Evolutionary conservation across 1,140 invertebrate species (phyloP), one percentile per base, ranked within the genome.

Genomic region (Vollenhovia emeryi): DNA sequence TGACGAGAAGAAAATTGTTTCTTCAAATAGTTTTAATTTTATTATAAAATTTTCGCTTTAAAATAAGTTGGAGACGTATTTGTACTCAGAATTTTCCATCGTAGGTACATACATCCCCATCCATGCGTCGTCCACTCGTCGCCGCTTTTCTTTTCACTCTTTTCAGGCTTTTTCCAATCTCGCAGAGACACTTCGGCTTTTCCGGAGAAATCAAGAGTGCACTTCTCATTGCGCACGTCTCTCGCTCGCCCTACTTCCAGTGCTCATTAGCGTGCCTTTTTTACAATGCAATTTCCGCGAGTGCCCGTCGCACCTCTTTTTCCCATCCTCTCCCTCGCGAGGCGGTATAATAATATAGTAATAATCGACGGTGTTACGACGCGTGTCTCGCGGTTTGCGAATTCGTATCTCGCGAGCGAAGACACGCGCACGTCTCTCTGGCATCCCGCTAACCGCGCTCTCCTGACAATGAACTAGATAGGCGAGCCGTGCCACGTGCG

Each of bases 391-490:
- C 66, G 82, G 57, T 87, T 24, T 84, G 55, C 75, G 48, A 57
- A 69, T 71, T 76, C 64, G 82, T 86, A 84, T 85, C 59, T n/a
- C n/a, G n/a, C n/a, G n/a, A n/a, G 74, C 84, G 24, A 68, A 50
- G 30, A 68, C 33, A 68, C 33, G 21, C n/a, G 59, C 36, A 33
- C 13, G 55, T 33, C 18, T 66, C 43, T 55, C 40, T 62, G n/a
- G 33, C 33, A 59, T 76, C 71, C 73, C 27, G 43, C 24, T 55
- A 64, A 85, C 40, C 55, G 64, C 87, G 73, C 48, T 85, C 87
- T 89, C 78, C 86, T 89, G 93, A 93, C 93, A 93, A 93, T 93
- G 93, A 93, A 93, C 93, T 91, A 93, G 91, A 93, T 93, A 90
- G 60, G 79, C 64, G 57, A 74, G 71, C 18, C 64, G 73, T 83